Conservation (phyloP, 2,888 invertebrate species). For the Anagyrus pseudococci region DNA sequence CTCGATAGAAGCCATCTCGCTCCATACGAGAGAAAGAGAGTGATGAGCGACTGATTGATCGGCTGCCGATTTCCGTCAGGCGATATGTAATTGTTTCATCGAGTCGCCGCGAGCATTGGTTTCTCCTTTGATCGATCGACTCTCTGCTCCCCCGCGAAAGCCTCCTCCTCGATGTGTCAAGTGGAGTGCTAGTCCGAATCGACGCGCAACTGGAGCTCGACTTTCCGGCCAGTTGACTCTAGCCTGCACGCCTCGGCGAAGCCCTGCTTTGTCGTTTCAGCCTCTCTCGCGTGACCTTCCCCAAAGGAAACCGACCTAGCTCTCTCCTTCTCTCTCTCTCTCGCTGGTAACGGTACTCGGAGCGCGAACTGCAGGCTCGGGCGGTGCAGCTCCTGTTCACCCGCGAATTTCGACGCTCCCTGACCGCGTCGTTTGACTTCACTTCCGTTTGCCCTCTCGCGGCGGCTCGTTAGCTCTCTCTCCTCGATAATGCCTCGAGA, state of each 20-base stretch:
- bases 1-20: no score
- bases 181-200: no score
- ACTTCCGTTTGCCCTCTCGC: constrained; percentile 3
- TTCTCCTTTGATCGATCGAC: no score
- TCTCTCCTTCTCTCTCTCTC: constrained; percentile 23
- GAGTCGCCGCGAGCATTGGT: no score
- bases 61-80: no score
- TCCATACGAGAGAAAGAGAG: no score
- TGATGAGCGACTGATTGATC: no score
- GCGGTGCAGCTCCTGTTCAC: not conserved
- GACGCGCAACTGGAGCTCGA: constrained; percentile 8
- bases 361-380: not conserved
- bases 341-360: not conserved
- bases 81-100: no score
- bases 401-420: not conserved
- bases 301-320: constrained; percentile 33
- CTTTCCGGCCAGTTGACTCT: not conserved
- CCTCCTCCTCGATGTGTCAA: no score
- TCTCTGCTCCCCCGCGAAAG: no score
- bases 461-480: no score
- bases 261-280: not conserved
- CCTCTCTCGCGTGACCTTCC: constrained; percentile 38
- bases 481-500: no score
- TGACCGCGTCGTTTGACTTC: not conserved
- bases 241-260: constrained; percentile 24